Evolutionary conservation across 2,113 vertebrate species (phyloP).

Genomic region (Drymodes brunneopygia): DNA sequence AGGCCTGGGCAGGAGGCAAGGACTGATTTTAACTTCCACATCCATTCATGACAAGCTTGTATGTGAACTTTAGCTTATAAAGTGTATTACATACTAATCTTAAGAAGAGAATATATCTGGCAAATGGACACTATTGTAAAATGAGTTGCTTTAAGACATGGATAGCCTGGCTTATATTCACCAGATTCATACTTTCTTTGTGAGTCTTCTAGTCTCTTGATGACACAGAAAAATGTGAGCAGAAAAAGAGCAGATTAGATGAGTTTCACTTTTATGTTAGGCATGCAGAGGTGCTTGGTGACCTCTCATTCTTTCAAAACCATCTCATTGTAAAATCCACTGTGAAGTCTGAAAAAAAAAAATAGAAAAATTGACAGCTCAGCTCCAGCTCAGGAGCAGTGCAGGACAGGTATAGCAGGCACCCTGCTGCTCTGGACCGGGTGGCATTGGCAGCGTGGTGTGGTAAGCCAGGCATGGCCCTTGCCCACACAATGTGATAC

Average conservation of each 20-base stretch:
- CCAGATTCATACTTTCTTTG: background rate
- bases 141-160: background rate
- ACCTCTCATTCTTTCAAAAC: background rate
- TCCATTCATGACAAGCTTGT: no score
- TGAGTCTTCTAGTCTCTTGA: background rate
- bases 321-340: background rate
- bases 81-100: background rate
- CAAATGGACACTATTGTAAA: background rate
- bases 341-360: background rate
- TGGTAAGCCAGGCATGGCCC: background rate
- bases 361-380: background rate
- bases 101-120: background rate
- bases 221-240: background rate
- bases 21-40: no score
- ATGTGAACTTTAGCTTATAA: background rate
- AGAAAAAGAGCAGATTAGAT: background rate
- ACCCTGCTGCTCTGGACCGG: accelerated
- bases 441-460: accelerated
- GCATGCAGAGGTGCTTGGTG: background rate
- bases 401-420: background rate
- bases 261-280: background rate
- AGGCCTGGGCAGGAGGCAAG: no score
- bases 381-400: accelerated
- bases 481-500: background rate
- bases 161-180: background rate